Evolutionary conservation across 2,888 invertebrate genomes (phyloP).

Genomic region (Perdita meconis): DNA sequence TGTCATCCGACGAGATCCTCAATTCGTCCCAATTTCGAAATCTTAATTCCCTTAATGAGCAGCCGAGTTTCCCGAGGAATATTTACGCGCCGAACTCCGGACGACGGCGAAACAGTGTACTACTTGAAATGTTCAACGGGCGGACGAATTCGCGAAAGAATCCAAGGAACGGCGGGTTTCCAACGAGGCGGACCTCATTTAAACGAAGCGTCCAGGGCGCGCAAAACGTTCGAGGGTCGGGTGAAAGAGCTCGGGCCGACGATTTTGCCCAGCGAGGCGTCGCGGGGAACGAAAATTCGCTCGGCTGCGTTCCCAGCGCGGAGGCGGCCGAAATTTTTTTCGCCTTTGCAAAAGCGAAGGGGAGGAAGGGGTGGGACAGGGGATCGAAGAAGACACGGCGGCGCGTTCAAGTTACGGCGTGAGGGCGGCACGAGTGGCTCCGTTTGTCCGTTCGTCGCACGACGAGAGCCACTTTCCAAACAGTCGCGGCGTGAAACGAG

Average conservation of each 20-base stretch:
- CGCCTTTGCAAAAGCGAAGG: not conserved
- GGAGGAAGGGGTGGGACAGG: slow-evolving; percentile 12
- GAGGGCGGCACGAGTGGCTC: slow-evolving; percentile 52
- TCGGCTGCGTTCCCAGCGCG: slow-evolving; percentile 25
- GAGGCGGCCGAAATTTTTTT: slow-evolving; percentile 18
- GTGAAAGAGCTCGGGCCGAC: not conserved
- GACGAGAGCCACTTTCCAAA: slow-evolving; percentile 72
- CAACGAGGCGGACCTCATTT: slow-evolving; percentile 3
- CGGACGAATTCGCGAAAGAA: not conserved
- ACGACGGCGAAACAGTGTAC: no score
- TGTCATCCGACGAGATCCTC: no score
- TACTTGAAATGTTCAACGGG: not conserved
- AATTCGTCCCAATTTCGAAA: no score
- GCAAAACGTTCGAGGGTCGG: slow-evolving; percentile 19
- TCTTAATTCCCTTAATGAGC: no score
- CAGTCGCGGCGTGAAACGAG: slow-evolving; percentile 73
- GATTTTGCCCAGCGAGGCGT: slow-evolving; percentile 8
- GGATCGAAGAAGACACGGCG: slow-evolving; percentile 12
- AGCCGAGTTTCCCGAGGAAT: no score
- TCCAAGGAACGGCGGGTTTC: not conserved
- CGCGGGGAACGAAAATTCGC: slow-evolving; percentile 33
- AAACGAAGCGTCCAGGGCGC: not conserved
- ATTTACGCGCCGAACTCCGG: no score
- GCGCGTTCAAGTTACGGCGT: slow-evolving; percentile 44
- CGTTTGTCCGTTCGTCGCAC: slow-evolving; percentile 57